phyloP scores from a whole-genome alignment of 2,797 vertebrate species.

The Tympanoctomys barrerae region DNA sequence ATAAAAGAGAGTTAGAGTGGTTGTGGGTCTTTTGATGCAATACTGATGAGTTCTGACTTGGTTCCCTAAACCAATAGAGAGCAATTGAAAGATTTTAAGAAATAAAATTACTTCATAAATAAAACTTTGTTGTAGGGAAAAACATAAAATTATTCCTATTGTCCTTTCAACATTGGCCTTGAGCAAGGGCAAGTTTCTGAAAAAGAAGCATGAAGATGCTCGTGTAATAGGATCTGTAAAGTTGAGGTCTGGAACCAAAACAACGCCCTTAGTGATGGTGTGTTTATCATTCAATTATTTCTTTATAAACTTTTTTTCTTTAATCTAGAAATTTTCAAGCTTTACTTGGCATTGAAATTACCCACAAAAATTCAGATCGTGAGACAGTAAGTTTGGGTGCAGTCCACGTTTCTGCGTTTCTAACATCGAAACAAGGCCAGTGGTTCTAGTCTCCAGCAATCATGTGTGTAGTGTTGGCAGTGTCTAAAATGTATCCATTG shows the following conservation, averaged over 20 bases:
- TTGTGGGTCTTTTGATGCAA: not conserved
- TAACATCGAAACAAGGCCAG: not conserved
- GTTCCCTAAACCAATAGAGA: not conserved
- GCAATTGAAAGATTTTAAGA: not conserved
- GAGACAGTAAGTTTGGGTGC: not conserved
- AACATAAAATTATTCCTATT: not conserved
- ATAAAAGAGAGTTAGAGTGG: not conserved
- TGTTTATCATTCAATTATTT: not conserved
- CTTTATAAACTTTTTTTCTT: not conserved
- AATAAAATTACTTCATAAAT: not conserved
- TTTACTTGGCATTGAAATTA: not conserved
- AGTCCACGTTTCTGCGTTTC: not conserved
- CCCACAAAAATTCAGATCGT: not conserved
- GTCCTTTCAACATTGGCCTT: not conserved
- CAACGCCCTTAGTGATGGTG: not conserved
- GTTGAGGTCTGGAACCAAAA: not conserved
- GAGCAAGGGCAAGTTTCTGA: not conserved
- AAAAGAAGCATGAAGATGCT: not conserved
- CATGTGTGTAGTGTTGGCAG: not conserved
- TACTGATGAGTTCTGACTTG: not conserved
- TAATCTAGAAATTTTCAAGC: not conserved
- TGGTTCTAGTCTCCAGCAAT: not conserved
- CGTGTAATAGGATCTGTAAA: not conserved
- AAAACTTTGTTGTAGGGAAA: not conserved
- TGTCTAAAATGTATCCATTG: not conserved